These are phyloP conservation scores for Cantharis rufa DNA, from an alignment of 2,888 invertebrate genomes.

Conservation along the genomic window DNA sequence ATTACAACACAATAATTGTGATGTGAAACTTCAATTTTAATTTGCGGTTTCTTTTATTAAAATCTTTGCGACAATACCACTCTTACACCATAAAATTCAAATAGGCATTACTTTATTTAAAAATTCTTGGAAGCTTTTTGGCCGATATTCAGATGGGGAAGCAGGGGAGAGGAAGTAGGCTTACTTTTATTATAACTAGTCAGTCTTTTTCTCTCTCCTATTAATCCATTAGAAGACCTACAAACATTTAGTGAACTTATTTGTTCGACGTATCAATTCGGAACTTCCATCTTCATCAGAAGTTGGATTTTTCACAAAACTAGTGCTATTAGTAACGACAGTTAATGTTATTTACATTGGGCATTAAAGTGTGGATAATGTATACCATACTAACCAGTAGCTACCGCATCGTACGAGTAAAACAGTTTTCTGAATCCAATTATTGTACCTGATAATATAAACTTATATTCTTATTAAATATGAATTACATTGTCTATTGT, in stretches of 20 bases:
- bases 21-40: not conserved
- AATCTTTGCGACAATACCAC: not conserved
- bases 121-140: not conserved
- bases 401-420: not conserved
- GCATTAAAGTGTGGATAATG: not conserved
- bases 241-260: slow-evolving; percentile 1
- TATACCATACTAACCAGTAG: not conserved
- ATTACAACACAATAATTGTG: not conserved
- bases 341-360: not conserved
- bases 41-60: not conserved
- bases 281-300: not conserved
- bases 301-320: not conserved
- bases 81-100: not conserved
- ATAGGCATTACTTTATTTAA: not conserved
- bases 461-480: not conserved
- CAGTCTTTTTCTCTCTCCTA: slow-evolving; percentile 84
- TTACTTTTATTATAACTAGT: slow-evolving; percentile 64
- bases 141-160: slow-evolving; percentile 38
- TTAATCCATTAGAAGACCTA: slow-evolving; percentile 47
- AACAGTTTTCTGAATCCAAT: not conserved
- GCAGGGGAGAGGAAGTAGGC: slow-evolving; percentile 71
- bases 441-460: not conserved
- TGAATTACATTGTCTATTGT: not conserved
- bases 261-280: not conserved
- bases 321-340: not conserved